A percentile compares a stretch with the other conserved stretches of the same genome.
Evolutionary conservation across 1,140 invertebrate species (phyloP).

Genomic region (Caenorhabditis briggsae): DNA sequence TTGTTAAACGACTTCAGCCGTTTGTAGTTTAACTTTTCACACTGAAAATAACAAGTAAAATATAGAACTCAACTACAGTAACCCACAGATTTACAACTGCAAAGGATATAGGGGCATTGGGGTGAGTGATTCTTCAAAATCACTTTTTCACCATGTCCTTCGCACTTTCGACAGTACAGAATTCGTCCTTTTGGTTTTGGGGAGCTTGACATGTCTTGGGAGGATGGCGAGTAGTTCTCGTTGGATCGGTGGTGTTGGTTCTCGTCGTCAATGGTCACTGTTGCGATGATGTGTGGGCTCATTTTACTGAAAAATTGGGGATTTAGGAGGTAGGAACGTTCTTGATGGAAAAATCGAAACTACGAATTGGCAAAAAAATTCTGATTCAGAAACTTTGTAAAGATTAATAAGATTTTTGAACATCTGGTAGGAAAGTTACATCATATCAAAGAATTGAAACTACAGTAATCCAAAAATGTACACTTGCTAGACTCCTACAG

Average conservation of each 20-base stretch:
- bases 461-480: too few relatives aligned
- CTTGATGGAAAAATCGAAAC: too few relatives aligned
- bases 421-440: too few relatives aligned
- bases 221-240: slow-evolving; percentile 29
- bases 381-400: too few relatives aligned
- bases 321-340: background rate
- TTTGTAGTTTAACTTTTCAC: slow-evolving; percentile 68
- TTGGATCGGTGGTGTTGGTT: background rate
- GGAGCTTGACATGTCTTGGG: slow-evolving; percentile 7
- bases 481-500: too few relatives aligned
- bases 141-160: slow-evolving; percentile 68
- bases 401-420: too few relatives aligned
- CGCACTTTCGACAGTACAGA: slow-evolving; percentile 69
- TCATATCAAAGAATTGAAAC: too few relatives aligned
- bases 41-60: slow-evolving; percentile 60
- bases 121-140: slow-evolving; percentile 69
- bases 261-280: slow-evolving; percentile 49
- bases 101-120: slow-evolving; percentile 69
- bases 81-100: slow-evolving; percentile 68
- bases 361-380: too few relatives aligned
- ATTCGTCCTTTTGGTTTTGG: slow-evolving; percentile 60
- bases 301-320: slow-evolving; percentile 53
- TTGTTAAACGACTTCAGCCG: slow-evolving; percentile 68
- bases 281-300: slow-evolving; percentile 55
- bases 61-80: background rate